Conservation (phyloP, 2,888 invertebrate species). For the Copidosoma aretas region DNA sequence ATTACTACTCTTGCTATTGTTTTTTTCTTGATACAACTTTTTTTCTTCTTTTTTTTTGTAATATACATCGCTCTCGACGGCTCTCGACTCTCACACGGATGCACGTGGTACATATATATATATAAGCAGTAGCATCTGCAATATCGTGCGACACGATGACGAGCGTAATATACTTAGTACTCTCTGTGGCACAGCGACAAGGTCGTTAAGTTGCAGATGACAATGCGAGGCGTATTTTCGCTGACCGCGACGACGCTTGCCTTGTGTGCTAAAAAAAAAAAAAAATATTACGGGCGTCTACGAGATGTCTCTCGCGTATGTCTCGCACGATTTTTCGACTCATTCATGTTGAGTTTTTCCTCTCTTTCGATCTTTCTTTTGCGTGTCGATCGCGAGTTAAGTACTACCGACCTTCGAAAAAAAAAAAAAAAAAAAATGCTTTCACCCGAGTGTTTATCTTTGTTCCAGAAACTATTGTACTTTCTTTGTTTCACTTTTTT, state of each 20-base stretch:
- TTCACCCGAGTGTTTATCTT: no score
- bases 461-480: no score
- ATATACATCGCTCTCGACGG: slow-evolving; percentile 20
- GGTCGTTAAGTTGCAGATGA: slow-evolving; percentile 52
- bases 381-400: slow-evolving; percentile 1
- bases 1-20: slow-evolving; percentile 27
- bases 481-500: background rate
- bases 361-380: slow-evolving; percentile 6
- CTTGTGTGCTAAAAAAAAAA: slow-evolving; percentile 1
- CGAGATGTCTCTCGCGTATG: no score
- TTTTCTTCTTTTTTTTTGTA: slow-evolving; percentile 29
- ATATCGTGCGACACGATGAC: slow-evolving; percentile 45
- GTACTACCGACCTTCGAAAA: background rate
- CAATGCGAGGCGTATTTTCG: slow-evolving; percentile 44
- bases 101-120: slow-evolving; percentile 42
- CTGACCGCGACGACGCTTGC: slow-evolving; percentile 44
- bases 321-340: background rate
- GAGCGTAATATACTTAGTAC: background rate
- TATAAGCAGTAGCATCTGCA: slow-evolving; percentile 48
- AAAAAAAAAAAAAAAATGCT: no score
- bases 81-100: slow-evolving; percentile 43
- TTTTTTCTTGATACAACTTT: slow-evolving; percentile 2
- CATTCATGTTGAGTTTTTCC: background rate
- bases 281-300: slow-evolving; percentile 7
- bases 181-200: slow-evolving; percentile 33